These are phyloP conservation scores for Platyrinchus mystaceus DNA, from an alignment of 2,797 vertebrate genomes.

Conservation along the genomic window DNA sequence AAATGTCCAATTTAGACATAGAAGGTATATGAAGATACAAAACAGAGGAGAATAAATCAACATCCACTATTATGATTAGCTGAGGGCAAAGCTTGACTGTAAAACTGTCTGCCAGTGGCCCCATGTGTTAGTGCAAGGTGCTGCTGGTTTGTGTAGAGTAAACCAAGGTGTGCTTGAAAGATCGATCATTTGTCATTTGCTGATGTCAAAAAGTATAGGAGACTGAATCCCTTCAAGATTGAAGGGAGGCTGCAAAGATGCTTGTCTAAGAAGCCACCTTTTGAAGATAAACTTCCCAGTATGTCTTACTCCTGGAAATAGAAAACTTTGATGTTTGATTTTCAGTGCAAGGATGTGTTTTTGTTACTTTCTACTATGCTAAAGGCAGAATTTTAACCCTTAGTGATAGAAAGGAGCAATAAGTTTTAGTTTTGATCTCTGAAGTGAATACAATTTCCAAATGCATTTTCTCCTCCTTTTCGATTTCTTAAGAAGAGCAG, in stretches of 20 bases:
- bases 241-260: background rate
- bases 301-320: background rate
- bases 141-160: background rate
- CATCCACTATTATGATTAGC: accelerated
- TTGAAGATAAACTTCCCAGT: background rate
- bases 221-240: background rate
- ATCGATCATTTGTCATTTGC: accelerated
- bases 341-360: background rate
- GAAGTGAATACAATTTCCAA: background rate
- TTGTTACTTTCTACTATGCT: background rate
- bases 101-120: background rate
- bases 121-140: background rate
- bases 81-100: background rate
- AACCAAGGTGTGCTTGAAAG: background rate
- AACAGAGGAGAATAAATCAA: background rate
- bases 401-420: background rate
- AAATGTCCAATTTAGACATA: background rate
- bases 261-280: background rate
- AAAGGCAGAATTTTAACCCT: background rate
- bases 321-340: background rate
- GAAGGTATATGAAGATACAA: background rate
- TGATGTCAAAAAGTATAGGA: background rate
- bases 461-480: background rate
- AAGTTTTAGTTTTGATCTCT: background rate
- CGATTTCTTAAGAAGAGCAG: background rate